Percentiles rank a stretch among this genome's conserved stretches.
These are phyloP conservation scores for Salvator merianae DNA, from an alignment of 2,113 vertebrate species.

Conservation along the genomic window DNA sequence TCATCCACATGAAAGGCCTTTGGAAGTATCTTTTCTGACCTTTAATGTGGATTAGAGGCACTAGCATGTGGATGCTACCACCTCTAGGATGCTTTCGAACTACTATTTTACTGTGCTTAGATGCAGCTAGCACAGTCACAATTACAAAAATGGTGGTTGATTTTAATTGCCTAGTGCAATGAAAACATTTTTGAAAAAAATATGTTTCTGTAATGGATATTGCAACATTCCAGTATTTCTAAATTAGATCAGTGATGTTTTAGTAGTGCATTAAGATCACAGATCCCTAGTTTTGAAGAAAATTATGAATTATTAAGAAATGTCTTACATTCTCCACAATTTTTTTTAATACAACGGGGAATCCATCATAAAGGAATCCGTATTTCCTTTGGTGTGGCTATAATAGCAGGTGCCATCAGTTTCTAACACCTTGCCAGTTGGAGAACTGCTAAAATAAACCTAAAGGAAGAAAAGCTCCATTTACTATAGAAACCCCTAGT, in stretches of 20 bases:
- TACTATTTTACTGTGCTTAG: too few relatives aligned
- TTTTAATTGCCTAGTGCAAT: not conserved
- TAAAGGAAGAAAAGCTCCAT: slow-evolving; percentile 67
- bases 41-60: too few relatives aligned
- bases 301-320: slow-evolving; percentile 22
- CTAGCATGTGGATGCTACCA: too few relatives aligned
- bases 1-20: too few relatives aligned
- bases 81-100: too few relatives aligned
- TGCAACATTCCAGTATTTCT: too few relatives aligned
- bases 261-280: not conserved
- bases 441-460: slow-evolving; percentile 63
- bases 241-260: not conserved
- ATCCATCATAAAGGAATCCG: slow-evolving; percentile 43
- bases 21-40: too few relatives aligned
- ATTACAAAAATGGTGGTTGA: too few relatives aligned
- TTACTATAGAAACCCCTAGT: slow-evolving; percentile 69
- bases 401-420: slow-evolving; percentile 50
- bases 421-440: slow-evolving; percentile 61
- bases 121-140: too few relatives aligned
- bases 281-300: not conserved
- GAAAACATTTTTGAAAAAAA: too few relatives aligned
- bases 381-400: slow-evolving; percentile 37
- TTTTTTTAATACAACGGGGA: slow-evolving; percentile 51
- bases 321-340: slow-evolving; percentile 35
- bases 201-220: too few relatives aligned